Conservation (phyloP, 2,797 vertebrate species). For the Dermochelys coriacea region DNA sequence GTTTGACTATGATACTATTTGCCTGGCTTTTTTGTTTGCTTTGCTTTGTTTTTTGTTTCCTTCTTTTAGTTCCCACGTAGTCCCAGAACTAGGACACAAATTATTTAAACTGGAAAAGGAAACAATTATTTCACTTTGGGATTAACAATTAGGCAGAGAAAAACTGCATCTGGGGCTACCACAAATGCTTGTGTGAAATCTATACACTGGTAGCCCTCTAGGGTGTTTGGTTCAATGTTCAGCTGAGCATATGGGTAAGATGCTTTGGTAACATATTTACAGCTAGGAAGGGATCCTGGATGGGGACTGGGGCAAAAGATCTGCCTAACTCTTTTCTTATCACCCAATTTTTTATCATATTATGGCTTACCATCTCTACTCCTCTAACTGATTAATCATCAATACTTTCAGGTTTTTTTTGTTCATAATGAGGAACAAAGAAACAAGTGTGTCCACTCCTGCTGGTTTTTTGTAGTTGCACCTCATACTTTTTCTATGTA, state of each 20-base stretch:
- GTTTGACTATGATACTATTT: not conserved
- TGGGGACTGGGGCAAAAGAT: not conserved
- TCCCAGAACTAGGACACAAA: accelerated
- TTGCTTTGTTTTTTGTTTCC: not conserved
- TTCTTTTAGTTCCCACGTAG: not conserved
- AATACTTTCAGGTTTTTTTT: not conserved
- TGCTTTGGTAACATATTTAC: not conserved
- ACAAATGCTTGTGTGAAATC: not conserved
- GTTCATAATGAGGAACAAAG: not conserved
- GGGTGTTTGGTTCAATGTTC: not conserved
- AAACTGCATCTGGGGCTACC: not conserved
- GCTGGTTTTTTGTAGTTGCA: not conserved
- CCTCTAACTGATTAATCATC: not conserved
- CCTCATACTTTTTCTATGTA: not conserved
- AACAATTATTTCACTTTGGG: not conserved
- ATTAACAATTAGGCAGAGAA: not conserved
- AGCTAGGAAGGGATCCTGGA: not conserved
- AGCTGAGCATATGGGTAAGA: not conserved
- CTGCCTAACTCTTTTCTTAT: not conserved
- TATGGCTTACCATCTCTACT: not conserved
- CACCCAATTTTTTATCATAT: not conserved
- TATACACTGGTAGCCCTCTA: not conserved
- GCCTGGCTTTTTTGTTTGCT: not conserved
- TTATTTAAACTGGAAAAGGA: not conserved
- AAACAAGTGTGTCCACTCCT: not conserved